A percentile compares a stretch with the other conserved stretches of the same genome.
These are phyloP conservation scores for Artemia sinica DNA, from an alignment of 2,888 invertebrate genomes.

Conservation along the genomic window DNA sequence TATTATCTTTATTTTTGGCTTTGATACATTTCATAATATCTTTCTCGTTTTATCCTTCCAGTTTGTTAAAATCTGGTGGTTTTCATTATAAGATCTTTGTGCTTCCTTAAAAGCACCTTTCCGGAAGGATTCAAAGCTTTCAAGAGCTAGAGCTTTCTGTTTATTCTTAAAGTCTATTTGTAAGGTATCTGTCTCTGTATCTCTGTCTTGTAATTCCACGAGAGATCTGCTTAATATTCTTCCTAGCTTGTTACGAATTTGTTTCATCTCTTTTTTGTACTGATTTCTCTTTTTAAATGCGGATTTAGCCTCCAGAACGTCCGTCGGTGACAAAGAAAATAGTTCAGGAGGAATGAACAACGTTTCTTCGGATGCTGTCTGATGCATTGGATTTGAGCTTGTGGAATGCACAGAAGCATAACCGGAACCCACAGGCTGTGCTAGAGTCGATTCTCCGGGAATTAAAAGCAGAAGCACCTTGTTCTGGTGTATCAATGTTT, in stretches of 20 bases:
- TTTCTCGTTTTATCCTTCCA: background rate
- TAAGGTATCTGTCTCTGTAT: background rate
- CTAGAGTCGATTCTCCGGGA: too few relatives aligned
- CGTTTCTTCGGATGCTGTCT: background rate
- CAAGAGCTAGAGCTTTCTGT: background rate
- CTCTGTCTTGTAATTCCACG: background rate
- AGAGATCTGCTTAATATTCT: background rate
- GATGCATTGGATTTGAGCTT: background rate
- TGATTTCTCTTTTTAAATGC: background rate
- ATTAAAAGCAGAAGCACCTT: too few relatives aligned
- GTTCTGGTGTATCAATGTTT: too few relatives aligned
- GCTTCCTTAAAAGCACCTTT: background rate
- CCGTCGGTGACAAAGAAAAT: background rate
- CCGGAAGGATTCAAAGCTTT: background rate
- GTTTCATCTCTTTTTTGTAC: constrained; percentile 1
- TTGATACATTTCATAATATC: background rate
- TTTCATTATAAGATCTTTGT: background rate
- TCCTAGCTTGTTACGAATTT: background rate
- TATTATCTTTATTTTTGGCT: background rate
- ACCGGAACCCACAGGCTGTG: too few relatives aligned
- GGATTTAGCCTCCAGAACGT: background rate
- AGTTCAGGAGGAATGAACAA: background rate
- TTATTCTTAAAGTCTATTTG: background rate
- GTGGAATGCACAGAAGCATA: background rate
- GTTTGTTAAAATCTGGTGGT: background rate